Evolutionary conservation across 53 echinoderm and acorn worm species (phyloP).

Genomic region (Apostichopus leukothele): DNA sequence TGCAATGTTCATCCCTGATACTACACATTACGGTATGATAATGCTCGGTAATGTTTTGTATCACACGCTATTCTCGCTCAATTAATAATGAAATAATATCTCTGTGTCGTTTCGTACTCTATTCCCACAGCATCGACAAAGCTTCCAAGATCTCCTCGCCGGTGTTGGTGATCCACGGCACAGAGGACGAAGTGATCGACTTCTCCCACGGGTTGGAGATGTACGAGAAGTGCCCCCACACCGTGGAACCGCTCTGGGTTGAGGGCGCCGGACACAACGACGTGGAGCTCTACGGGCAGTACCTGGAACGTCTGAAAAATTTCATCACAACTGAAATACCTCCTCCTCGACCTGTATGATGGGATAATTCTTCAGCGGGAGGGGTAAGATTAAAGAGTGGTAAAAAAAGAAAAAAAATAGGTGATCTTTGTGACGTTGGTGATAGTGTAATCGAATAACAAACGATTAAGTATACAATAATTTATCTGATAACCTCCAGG

Average conservation of each 20-base stretch:
- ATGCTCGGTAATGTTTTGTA: no score
- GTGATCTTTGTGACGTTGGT: neutral
- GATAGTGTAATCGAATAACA: neutral
- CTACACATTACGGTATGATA: no score
- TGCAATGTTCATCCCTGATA: no score
- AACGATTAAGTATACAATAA: neutral
- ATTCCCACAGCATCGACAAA: conserved; percentile 83
- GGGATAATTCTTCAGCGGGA: neutral
- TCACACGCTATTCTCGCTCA: no score
- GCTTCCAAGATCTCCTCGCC: conserved; percentile 88
- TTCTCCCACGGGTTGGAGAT: conserved; percentile 99
- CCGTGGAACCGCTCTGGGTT: conserved; percentile 97
- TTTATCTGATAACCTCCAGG: neutral
- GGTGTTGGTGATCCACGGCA: conserved; percentile 97
- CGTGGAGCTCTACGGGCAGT: conserved; percentile 96
- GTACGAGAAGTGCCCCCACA: conserved; percentile 91
- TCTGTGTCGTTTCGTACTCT: no score
- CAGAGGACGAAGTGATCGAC: conserved; percentile 98
- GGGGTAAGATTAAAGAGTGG: neutral
- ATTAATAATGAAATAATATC: no score
- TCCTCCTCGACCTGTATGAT: conserved; percentile 37
- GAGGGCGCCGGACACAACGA: conserved; percentile 99
- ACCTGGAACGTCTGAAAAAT: conserved; percentile 96
- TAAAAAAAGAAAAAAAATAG: neutral
- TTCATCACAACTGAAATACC: conserved; percentile 94